Percentiles rank a stretch among this genome's conserved stretches.
These are phyloP conservation scores for Elanoides forficatus DNA, from an alignment of 2,113 vertebrate genomes.

Conservation along the genomic window DNA sequence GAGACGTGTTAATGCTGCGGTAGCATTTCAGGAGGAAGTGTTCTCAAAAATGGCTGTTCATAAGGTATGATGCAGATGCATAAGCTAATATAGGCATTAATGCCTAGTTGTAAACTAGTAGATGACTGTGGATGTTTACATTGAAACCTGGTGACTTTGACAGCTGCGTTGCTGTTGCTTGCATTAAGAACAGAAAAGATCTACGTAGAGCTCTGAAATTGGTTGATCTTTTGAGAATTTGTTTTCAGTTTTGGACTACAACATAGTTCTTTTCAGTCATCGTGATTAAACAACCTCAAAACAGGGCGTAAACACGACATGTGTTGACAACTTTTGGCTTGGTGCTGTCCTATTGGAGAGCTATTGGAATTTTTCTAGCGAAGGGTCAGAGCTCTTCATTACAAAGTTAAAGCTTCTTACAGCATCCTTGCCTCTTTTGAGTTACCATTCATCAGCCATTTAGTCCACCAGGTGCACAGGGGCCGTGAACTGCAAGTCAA, in stretches of 20 bases:
- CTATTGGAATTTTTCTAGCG: background rate
- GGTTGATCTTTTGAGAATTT: background rate
- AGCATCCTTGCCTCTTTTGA: background rate
- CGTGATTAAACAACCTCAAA: background rate
- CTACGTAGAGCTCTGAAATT: background rate
- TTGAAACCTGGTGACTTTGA: background rate
- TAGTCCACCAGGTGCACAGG: background rate
- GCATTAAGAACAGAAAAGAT: background rate
- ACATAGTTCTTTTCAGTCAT: background rate
- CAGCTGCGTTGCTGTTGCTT: background rate
- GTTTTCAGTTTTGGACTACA: background rate
- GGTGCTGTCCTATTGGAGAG: background rate
- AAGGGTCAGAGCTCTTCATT: background rate
- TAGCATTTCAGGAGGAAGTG: background rate
- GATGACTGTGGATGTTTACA: background rate
- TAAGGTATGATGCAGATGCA: constrained; percentile 13
- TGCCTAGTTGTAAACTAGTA: background rate
- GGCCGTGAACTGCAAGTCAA: background rate
- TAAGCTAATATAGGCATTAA: background rate
- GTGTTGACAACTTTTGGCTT: background rate
- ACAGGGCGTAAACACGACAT: too few relatives aligned
- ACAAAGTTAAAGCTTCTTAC: background rate
- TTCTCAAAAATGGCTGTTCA: background rate
- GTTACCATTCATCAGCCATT: background rate
- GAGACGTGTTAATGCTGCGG: background rate